Evolutionary conservation across 2,888 invertebrate genomes (phyloP).

Genomic region (Cephus pygmeus): DNA sequence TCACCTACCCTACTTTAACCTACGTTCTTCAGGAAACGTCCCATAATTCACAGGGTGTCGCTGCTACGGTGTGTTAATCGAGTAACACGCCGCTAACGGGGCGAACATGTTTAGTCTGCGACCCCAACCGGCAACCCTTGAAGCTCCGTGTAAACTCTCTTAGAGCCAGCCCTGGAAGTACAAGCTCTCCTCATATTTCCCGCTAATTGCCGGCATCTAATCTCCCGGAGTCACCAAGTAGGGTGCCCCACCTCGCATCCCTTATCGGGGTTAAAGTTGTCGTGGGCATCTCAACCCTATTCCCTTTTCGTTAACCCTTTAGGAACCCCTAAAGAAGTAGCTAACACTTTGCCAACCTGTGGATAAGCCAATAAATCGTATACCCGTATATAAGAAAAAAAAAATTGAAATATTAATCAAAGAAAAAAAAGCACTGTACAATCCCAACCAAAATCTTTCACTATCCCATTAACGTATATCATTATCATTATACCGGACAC

Average conservation of each 20-base stretch:
- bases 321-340: too few species aligned
- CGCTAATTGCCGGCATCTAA: conserved; percentile 44
- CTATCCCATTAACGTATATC: too few species aligned
- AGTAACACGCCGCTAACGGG: conserved; percentile 45
- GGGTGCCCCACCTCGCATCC: conserved; percentile 27
- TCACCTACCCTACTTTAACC: neutral
- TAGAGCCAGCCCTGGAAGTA: conserved; percentile 12
- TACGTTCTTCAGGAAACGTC: neutral
- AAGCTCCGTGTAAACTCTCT: conserved; percentile 12
- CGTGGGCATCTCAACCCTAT: conserved; percentile 13
- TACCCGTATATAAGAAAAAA: too few species aligned
- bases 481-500: too few species aligned
- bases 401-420: too few species aligned
- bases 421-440: too few species aligned
- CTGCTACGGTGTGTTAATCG: conserved; percentile 44
- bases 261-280: conserved; percentile 40
- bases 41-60: conserved; percentile 42
- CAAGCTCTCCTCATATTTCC: conserved; percentile 38
- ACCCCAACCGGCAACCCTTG: conserved; percentile 8
- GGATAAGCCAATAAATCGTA: too few species aligned
- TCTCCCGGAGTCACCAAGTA: conserved; percentile 29
- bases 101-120: conserved; percentile 39
- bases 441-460: too few species aligned
- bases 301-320: too few species aligned
- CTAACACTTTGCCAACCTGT: too few species aligned